Evolutionary conservation across 2,888 invertebrate species (phyloP).

Genomic region (Calliopum simillimum): DNA sequence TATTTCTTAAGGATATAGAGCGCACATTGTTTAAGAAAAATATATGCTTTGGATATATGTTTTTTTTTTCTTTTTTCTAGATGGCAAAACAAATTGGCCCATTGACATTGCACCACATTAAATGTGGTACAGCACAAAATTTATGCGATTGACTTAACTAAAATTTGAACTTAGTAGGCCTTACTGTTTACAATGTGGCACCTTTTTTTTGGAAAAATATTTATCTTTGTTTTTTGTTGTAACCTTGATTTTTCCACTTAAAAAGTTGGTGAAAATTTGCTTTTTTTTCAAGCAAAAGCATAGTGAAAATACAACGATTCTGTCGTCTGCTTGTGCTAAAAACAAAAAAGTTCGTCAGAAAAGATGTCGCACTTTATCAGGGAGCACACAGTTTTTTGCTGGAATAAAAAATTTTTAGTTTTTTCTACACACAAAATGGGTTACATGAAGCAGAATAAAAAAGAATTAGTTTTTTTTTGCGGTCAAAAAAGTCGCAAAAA

Average conservation of each 20-base stretch:
- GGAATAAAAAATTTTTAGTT: constrained; percentile 9
- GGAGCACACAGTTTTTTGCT: background rate
- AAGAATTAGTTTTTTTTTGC: background rate
- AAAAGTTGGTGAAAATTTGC: background rate
- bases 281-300: background rate
- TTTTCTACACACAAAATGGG: background rate
- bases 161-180: background rate
- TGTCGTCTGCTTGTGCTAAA: background rate
- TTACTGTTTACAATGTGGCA: background rate
- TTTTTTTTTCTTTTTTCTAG: too few relatives aligned
- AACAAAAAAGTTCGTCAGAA: constrained; percentile 12
- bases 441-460: too few relatives aligned
- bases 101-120: constrained; percentile 27
- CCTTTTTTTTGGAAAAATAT: background rate
- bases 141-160: constrained; percentile 17
- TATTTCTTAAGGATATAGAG: background rate
- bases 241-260: constrained; percentile 8
- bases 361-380: constrained; percentile 26
- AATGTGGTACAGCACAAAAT: constrained; percentile 19
- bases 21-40: background rate
- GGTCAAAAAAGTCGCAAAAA: constrained; percentile 17
- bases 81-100: too few relatives aligned
- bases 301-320: background rate
- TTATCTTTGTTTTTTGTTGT: background rate
- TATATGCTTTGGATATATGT: background rate